phyloP scores from a whole-genome alignment of 2,113 vertebrate genomes.

The Lanius collurio region DNA sequence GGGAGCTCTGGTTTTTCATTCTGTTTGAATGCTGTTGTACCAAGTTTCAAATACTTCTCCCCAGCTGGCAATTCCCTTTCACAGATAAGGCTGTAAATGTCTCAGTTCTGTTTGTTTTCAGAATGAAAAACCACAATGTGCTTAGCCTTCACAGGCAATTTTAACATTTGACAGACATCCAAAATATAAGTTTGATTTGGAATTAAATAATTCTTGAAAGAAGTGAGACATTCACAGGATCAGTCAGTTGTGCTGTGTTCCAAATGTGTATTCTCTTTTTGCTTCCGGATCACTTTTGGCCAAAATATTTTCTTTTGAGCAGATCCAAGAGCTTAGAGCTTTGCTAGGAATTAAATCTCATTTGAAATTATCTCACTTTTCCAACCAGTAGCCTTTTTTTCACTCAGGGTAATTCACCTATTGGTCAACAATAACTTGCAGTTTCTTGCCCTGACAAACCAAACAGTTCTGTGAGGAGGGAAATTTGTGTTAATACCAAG shows the following conservation, averaged over 20 bases:
- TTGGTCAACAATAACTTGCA: not conserved
- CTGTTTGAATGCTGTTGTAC: not conserved
- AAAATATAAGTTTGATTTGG: not conserved
- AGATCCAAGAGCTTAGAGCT: not conserved
- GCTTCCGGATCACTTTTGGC: not conserved
- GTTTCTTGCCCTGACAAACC: not conserved
- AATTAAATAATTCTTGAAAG: not conserved
- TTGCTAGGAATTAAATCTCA: not conserved
- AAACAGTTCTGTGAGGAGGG: not conserved
- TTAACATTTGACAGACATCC: not conserved
- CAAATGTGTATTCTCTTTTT: not conserved
- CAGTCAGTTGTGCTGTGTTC: not conserved
- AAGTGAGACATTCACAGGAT: not conserved
- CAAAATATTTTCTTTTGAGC: not conserved
- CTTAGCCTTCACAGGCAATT: not conserved
- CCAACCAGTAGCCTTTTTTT: not conserved
- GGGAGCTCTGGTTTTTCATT: not conserved
- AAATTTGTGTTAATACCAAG: not conserved
- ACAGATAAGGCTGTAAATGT: not conserved
- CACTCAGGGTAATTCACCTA: not conserved
- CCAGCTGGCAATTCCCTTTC: not conserved
- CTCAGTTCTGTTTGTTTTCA: not conserved
- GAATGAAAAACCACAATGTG: not conserved
- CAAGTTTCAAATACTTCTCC: not conserved
- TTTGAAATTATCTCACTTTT: constrained; percentile 1